A percentile compares a stretch with the other conserved stretches of the same genome.
Evolutionary conservation across 2,888 invertebrate genomes (phyloP).

Genomic region (Lottia gigantea): DNA sequence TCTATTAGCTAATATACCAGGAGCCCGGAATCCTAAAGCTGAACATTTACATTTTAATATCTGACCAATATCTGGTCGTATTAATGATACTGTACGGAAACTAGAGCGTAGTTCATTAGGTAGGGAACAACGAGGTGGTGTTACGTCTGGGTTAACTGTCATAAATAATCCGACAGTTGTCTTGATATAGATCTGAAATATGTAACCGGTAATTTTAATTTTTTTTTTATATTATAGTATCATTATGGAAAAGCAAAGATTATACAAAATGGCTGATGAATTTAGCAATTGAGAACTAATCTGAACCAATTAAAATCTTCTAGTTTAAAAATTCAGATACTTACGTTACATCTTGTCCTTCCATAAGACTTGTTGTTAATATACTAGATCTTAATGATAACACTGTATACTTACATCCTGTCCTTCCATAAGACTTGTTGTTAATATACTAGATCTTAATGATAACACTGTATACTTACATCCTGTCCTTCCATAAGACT

Average conservation of each 20-base stretch:
- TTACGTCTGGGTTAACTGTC: conserved; percentile 50
- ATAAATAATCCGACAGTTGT: conserved; percentile 54
- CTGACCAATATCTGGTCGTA: conserved; percentile 61
- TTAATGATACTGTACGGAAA: conserved; percentile 62
- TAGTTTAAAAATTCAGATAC: no score
- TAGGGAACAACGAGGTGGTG: conserved; percentile 36
- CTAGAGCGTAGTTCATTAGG: conserved; percentile 57
- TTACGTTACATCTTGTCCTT: no score
- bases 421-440: no score
- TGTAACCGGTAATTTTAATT: not conserved
- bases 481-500: no score
- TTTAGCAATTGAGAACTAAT: no score
- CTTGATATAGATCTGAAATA: conserved; percentile 54
- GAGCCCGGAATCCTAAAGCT: conserved; percentile 62
- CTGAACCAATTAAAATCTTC: no score
- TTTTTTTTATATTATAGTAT: not conserved
- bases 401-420: no score
- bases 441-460: no score
- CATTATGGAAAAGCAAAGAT: not conserved
- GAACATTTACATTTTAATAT: conserved; percentile 65
- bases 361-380: no score
- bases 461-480: no score
- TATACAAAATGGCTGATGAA: not conserved
- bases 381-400: no score
- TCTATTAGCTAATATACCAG: conserved; percentile 58